These are phyloP conservation scores for Pomatorhinus ruficollis DNA, from an alignment of 2,113 vertebrate genomes.

Conservation along the genomic window DNA sequence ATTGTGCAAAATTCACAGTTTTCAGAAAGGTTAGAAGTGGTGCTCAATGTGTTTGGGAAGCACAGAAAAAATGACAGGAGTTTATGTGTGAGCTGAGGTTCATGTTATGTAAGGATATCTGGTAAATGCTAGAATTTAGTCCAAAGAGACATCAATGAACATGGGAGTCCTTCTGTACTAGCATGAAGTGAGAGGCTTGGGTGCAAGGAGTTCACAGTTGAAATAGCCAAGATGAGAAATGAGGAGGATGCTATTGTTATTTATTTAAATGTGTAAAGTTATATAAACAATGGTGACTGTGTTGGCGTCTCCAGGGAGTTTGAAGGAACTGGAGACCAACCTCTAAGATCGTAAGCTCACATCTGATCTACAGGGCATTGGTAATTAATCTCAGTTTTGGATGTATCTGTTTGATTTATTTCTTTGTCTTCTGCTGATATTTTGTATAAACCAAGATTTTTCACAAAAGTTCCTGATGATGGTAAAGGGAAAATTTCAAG, in stretches of 20 bases:
- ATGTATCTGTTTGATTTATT: not conserved
- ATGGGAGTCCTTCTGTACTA: not conserved
- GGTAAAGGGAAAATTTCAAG: not conserved
- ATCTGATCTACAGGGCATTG: not conserved
- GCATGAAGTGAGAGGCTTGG: not conserved
- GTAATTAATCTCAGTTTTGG: not conserved
- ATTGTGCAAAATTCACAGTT: not conserved
- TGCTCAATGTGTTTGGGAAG: not conserved
- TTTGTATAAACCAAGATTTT: not conserved
- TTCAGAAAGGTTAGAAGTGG: not conserved
- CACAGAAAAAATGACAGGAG: not conserved
- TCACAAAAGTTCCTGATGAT: not conserved
- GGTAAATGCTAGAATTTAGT: not conserved
- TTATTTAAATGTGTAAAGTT: not conserved
- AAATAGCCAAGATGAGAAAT: not conserved
- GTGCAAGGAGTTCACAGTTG: not conserved
- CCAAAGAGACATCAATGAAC: not conserved
- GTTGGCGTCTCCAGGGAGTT: not conserved
- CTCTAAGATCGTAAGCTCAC: accelerated
- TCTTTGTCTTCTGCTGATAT: not conserved
- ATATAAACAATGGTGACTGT: not conserved
- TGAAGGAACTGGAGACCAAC: not conserved
- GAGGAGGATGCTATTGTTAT: not conserved
- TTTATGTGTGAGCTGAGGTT: not conserved
- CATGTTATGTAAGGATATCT: not conserved